phyloP scores from a whole-genome alignment of 1,140 invertebrate species.

The Trachymyrmex septentrionalis region DNA sequence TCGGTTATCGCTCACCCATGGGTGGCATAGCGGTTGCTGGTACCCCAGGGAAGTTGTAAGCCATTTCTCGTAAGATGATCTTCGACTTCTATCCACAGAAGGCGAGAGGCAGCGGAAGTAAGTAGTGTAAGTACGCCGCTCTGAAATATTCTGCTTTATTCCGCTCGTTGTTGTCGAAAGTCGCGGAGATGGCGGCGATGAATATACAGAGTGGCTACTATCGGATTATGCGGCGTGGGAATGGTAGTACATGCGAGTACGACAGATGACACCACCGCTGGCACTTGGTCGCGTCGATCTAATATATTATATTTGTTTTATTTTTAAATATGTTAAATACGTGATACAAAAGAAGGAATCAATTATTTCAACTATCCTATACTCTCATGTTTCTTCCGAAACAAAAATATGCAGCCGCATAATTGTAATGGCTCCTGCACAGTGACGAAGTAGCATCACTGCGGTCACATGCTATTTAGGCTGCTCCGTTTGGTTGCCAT shows the following conservation, averaged over 20 bases:
- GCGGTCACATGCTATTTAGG: conserved; percentile 59
- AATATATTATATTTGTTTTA: neutral
- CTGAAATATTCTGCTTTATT: neutral
- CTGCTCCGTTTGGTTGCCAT: conserved; percentile 57
- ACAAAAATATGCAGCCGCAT: neutral
- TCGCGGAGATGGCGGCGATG: conserved; percentile 43
- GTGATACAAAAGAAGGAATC: neutral
- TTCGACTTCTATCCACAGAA: neutral
- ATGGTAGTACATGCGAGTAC: neutral
- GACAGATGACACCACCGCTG: conserved; percentile 13
- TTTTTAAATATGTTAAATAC: neutral
- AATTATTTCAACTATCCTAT: neutral
- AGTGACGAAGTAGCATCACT: neutral
- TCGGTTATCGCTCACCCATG: conserved; percentile 78
- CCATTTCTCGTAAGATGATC: conserved; percentile 77
- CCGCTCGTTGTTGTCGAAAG: conserved; percentile 36
- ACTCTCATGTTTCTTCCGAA: neutral
- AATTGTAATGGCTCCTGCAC: too few species aligned
- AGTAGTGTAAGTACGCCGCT: conserved; percentile 15
- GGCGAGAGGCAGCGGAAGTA: neutral
- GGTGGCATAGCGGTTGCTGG: conserved; percentile 83
- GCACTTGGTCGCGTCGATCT: too few species aligned
- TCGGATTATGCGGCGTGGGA: neutral
- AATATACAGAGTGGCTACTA: neutral
- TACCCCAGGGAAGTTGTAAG: conserved; percentile 86